Percentiles rank a stretch among this genome's conserved stretches.
Conservation (phyloP, 2,888 invertebrate species). For the Creontiades dilutus region DNA sequence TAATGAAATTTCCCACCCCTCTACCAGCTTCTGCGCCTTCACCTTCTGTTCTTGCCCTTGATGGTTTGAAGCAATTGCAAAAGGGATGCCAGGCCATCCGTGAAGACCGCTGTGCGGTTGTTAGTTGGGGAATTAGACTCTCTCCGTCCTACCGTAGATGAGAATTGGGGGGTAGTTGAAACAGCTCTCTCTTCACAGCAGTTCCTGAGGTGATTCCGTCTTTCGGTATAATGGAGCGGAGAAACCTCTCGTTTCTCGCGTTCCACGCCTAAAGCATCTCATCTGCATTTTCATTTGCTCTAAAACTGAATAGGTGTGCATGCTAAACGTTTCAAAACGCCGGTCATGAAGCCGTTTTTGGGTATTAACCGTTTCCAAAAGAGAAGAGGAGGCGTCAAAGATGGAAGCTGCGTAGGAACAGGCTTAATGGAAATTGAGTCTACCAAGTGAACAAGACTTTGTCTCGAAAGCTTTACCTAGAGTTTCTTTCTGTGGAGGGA, state of each 20-base stretch:
- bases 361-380: neutral
- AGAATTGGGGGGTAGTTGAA: conserved; percentile 28
- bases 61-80: conserved; percentile 54
- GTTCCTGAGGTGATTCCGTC: conserved; percentile 24
- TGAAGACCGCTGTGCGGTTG: conserved; percentile 52
- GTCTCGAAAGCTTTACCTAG: too few relatives aligned
- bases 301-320: conserved; percentile 50
- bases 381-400: too few relatives aligned
- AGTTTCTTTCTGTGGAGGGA: too few relatives aligned
- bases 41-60: conserved; percentile 24
- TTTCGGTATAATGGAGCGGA: neutral
- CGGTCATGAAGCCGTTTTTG: neutral
- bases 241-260: neutral
- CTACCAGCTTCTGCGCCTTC: neutral
- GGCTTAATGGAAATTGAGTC: too few relatives aligned
- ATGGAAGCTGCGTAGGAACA: too few relatives aligned
- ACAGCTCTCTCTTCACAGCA: neutral
- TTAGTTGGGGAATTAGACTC: conserved; percentile 51
- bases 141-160: conserved; percentile 20
- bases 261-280: conserved; percentile 15
- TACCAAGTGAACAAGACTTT: too few relatives aligned
- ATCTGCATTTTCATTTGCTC: conserved; percentile 40
- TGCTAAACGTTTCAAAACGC: neutral
- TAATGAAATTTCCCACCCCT: conserved; percentile 63
- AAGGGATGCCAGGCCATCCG: conserved; percentile 43